Conservation (phyloP, 2,888 invertebrate genomes). For the Pilophorus perplexus region DNA sequence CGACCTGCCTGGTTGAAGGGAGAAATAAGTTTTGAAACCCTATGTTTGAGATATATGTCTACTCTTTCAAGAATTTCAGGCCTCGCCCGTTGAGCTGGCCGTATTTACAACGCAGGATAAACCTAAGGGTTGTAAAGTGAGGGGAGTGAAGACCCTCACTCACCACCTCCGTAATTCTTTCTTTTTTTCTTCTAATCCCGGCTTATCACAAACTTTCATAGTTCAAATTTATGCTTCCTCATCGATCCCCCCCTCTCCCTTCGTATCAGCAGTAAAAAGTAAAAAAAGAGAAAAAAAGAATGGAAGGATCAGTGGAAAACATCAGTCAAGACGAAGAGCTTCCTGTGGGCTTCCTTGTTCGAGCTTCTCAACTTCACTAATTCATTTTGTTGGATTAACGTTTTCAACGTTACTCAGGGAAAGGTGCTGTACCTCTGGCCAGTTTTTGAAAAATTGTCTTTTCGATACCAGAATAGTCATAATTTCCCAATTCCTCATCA, state of each 20-base stretch:
- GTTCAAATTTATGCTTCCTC: slow-evolving; percentile 31
- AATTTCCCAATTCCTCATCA: no score
- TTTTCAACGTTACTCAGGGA: no score
- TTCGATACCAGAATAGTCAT: no score
- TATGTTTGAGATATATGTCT: slow-evolving; percentile 31
- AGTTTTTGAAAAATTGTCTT: no score
- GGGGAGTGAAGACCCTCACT: slow-evolving; percentile 11
- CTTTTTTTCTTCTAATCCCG: slow-evolving; percentile 27
- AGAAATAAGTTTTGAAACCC: slow-evolving; percentile 20
- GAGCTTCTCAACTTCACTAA: no score
- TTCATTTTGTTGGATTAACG: no score
- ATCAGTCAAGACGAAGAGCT: slow-evolving; percentile 17
- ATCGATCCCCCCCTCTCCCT: slow-evolving; percentile 14
- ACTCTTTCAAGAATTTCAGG: slow-evolving; percentile 30
- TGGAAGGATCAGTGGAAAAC: not conserved
- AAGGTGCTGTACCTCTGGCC: no score
- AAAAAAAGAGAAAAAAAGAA: not conserved
- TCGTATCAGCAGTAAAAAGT: slow-evolving; percentile 14
- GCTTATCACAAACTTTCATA: slow-evolving; percentile 34
- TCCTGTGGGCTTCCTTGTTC: no score
- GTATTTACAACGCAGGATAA: slow-evolving; percentile 32
- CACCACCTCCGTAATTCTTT: slow-evolving; percentile 6
- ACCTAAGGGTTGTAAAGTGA: slow-evolving; percentile 32
- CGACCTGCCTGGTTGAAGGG: no score
- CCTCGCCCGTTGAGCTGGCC: slow-evolving; percentile 18